phyloP scores from a whole-genome alignment of 2,113 vertebrate species.

The Sander vitreus region DNA sequence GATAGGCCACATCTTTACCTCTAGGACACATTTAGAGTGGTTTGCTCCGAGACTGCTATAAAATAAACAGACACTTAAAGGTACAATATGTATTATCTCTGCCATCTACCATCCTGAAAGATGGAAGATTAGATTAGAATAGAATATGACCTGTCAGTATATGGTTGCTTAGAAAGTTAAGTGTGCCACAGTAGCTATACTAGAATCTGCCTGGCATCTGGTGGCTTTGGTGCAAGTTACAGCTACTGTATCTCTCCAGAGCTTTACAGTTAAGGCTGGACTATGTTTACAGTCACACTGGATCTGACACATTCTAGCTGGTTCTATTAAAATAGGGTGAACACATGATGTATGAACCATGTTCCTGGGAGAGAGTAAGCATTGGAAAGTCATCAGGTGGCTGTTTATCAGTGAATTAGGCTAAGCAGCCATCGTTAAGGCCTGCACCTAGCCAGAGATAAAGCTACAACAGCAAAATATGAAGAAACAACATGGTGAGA shows the following conservation, averaged over 20 bases:
- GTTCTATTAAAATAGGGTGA: not conserved
- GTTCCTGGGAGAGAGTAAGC: not conserved
- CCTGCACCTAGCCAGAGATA: not conserved
- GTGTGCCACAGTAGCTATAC: too few relatives aligned
- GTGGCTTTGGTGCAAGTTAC: too few relatives aligned
- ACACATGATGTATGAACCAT: too few relatives aligned
- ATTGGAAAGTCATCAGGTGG: not conserved
- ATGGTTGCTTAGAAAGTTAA: not conserved
- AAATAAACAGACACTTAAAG: not conserved
- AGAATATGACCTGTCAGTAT: not conserved
- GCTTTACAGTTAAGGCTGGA: too few relatives aligned
- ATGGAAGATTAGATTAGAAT: too few relatives aligned
- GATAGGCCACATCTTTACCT: conserved; percentile 40
- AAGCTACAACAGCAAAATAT: not conserved
- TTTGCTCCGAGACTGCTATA: not conserved
- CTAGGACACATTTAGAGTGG: conserved; percentile 27
- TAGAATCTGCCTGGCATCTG: too few relatives aligned
- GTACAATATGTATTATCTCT: too few relatives aligned
- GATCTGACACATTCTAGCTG: not conserved
- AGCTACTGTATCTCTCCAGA: too few relatives aligned
- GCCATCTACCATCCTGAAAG: not conserved
- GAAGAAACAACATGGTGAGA: not conserved
- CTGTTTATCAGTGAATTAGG: not conserved
- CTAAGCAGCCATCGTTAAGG: not conserved
- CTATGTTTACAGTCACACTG: not conserved